Base-by-base conservation (phyloP, 64 coral and sea anemone species). In the Montipora cactus region DNA sequence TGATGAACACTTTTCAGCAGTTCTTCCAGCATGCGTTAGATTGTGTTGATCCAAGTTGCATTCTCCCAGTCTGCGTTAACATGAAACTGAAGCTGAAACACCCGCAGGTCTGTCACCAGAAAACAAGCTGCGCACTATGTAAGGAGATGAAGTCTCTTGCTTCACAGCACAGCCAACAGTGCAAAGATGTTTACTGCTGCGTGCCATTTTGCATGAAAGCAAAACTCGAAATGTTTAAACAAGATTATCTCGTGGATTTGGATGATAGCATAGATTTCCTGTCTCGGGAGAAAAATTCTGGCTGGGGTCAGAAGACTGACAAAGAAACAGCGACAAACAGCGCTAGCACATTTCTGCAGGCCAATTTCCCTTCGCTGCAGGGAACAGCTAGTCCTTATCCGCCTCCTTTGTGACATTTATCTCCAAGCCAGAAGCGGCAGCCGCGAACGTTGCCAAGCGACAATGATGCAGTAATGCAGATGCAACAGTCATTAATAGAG, bases 151-250 rank as follows among this genome's bases (percentile, higher is more conserved):
- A 67, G 37, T 18, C 59, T 44, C 81, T 84, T 7, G 44, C 81
- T 47, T n/a, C 15, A 47, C 46, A 84, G 13, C 81, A 67, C 18
- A 45, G 57, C 5, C 58, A 67, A 16, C 44, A 6, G 14, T 83
- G 80, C 13, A 16, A 66, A 5, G 80, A 83, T 15, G 8, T 2
- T 28, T 15, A 47, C 25, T 84, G 81, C 16, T 44, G 23, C 7
- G 44, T 84, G 23, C 81, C 81, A 28, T 84, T 84, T 67, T 67
- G 81, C 28, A 67, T n/a, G 59, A 55, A 44, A 46, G 59, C 80
- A 83, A 67, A 67, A 8, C 10, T 9, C 4, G 9, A 81, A 4
- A 44, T 9, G 1, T 11, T 19, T 46, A 8, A 83, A 45, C 18
- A 10, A 19, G 80, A 7, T 9, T 1, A 11, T 9, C 80, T 19